Evolutionary conservation across 2,888 invertebrate species (phyloP), one percentile per base, ranked within the genome.

Genomic region (Calephelis perditalis): DNA sequence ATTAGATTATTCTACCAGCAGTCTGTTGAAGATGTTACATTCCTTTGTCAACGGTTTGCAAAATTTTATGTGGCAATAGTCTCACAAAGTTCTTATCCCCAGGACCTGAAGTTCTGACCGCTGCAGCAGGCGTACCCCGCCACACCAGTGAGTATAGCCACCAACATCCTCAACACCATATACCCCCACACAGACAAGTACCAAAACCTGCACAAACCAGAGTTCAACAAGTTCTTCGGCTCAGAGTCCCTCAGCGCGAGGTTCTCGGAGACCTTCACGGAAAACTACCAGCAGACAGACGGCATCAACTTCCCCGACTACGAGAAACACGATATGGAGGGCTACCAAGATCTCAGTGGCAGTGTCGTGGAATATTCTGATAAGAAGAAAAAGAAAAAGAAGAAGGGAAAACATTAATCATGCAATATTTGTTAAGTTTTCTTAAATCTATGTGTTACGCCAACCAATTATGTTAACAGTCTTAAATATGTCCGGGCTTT

Each of bases 101-200:
- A 91, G 91, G 93, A 93, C 70, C 75, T 93, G 80, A 93, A 93
- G 74, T 93, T 93, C 92, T 93, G 92, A 93, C 92, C 92, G 75
- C 74, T 80, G 69, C 82, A 81, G 7, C 86, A 82, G 78, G 78
- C 80, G 15, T 79, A 86, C 69, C 73, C 85, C 65, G 75, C 84
- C 76, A 76, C 84, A 65, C 86, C 88, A 62, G 84, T 81, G 66
- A 73, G 85, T 66, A 72, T 90, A 64, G 91, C 90, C 59, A 79
- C 84, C 63, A 89, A 87, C 75, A 84, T 91, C 0, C 63, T 91
- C 0, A 82, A 80, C 75, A 81, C 84, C 0, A 79, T 91, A 45
- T 90, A 85, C 78, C 84, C 89, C 0, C 79, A 79, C 47, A 74
- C 70, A 49, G 86, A 87, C 2, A 84, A 82, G 60, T 83, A 90